Conservation (phyloP, 30 jellyfish, hydroid and myxozoan genomes). For the Morbakka virulenta region DNA sequence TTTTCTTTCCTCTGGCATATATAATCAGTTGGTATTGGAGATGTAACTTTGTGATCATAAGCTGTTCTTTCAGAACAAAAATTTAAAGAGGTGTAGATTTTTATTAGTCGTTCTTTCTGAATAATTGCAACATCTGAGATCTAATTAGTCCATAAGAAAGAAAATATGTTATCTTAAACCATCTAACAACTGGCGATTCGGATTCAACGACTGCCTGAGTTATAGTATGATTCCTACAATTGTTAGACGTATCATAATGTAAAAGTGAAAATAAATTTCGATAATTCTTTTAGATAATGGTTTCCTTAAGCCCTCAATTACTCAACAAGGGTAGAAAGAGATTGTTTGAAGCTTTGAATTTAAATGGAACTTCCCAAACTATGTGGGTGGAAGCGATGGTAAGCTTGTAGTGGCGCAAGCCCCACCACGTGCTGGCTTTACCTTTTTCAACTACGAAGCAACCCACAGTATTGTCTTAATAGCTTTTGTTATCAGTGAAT, state of each 20-base stretch:
- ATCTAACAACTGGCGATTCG: constrained; percentile 65
- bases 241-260: constrained; percentile 44
- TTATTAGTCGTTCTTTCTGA: constrained; percentile 27
- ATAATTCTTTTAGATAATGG: constrained; percentile 34
- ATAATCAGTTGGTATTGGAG: constrained; percentile 28
- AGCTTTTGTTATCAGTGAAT: constrained; percentile 41
- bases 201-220: constrained; percentile 65
- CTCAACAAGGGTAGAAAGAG: constrained; percentile 35
- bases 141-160: constrained; percentile 53
- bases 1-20: too few relatives aligned
- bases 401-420: constrained; percentile 55
- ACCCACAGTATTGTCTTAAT: constrained; percentile 44
- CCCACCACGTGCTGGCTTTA: constrained; percentile 55
- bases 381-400: too few relatives aligned
- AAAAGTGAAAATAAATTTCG: constrained; percentile 39
- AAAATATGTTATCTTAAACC: constrained; percentile 48
- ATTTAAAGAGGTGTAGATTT: constrained; percentile 20
- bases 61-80: constrained; percentile 31
- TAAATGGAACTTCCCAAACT: constrained; percentile 45
- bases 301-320: constrained; percentile 30
- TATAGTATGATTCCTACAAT: constrained; percentile 61
- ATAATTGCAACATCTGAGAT: constrained; percentile 32
- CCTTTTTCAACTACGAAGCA: constrained; percentile 38
- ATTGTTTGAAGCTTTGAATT: constrained; percentile 12
- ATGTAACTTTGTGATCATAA: constrained; percentile 50